Conservation (phyloP, 2,113 vertebrate genomes). For the Rhabdomys dilectus region DNA sequence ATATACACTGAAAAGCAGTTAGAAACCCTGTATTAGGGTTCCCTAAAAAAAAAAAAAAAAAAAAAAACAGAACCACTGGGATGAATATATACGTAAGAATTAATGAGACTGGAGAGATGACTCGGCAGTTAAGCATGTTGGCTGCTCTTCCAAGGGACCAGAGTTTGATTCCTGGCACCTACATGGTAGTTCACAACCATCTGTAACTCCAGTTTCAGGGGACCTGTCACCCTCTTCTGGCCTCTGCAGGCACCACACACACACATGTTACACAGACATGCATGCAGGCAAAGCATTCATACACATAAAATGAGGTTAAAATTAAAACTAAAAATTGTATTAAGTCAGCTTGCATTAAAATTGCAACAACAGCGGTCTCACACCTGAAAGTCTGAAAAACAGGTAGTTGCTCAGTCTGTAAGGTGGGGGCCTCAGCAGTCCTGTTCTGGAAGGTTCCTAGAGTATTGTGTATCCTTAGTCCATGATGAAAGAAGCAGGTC, state of each 20-base stretch:
- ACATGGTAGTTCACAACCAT: background rate
- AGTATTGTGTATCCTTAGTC: background rate
- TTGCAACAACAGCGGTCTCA: background rate
- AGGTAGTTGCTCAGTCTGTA: background rate
- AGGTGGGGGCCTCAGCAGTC: background rate
- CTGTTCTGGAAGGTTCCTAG: background rate
- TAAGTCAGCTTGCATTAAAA: background rate
- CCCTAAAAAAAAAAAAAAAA: background rate
- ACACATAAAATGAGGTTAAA: background rate
- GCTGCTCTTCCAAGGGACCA: background rate
- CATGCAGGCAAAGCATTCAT: background rate
- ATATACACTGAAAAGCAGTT: background rate
- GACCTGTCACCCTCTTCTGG: background rate
- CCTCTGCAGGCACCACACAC: background rate
- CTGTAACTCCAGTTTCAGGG: background rate
- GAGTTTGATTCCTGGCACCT: background rate
- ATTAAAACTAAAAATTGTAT: background rate
- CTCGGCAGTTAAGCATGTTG: background rate
- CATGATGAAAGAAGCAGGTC: background rate
- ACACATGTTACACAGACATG: background rate
- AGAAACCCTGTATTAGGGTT: background rate
- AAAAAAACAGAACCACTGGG: background rate
- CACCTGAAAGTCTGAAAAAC: background rate
- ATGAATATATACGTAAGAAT: background rate
- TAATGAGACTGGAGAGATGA: background rate